A percentile compares a stretch with the other conserved stretches of the same genome.
Conservation (phyloP, 2,797 vertebrate genomes). For the Holocentrus rufus region DNA sequence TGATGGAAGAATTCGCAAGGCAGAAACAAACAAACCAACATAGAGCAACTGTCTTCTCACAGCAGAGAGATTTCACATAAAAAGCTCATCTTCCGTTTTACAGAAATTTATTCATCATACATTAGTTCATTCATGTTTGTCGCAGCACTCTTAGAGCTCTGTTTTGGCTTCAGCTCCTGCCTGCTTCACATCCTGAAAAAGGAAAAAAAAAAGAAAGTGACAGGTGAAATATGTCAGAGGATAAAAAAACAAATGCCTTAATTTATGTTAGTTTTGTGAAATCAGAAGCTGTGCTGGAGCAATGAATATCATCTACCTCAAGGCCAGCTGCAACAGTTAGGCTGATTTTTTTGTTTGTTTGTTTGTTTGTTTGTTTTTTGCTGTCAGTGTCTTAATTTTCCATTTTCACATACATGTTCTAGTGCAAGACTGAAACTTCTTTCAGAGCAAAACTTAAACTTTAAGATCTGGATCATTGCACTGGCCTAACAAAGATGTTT, state of each 20-base stretch:
- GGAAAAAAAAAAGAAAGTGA: neutral
- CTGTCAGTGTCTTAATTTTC: neutral
- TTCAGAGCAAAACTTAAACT: neutral
- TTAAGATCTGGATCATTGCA: no score
- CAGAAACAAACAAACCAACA: neutral
- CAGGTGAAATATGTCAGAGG: slow-evolving; percentile 18
- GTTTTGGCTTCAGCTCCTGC: slow-evolving; percentile 72
- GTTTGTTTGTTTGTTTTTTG: neutral
- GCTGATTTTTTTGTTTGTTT: neutral
- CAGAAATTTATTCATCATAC: slow-evolving; percentile 47
- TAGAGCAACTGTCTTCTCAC: slow-evolving; percentile 8
- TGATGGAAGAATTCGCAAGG: neutral
- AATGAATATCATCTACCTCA: neutral
- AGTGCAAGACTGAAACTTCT: neutral
- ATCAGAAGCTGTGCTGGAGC: neutral
- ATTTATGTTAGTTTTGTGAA: neutral
- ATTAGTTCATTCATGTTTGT: slow-evolving; percentile 22
- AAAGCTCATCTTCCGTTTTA: neutral
- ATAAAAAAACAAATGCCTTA: neutral
- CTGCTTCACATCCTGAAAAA: slow-evolving; percentile 75
- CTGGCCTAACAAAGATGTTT: neutral
- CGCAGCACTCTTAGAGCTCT: slow-evolving; percentile 73
- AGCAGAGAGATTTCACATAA: slow-evolving; percentile 21
- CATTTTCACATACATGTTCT: neutral
- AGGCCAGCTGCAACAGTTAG: neutral